Evolutionary conservation across 1,140 invertebrate genomes (phyloP), one percentile per base, ranked within the genome.

Genomic region (Drosophila simulans): DNA sequence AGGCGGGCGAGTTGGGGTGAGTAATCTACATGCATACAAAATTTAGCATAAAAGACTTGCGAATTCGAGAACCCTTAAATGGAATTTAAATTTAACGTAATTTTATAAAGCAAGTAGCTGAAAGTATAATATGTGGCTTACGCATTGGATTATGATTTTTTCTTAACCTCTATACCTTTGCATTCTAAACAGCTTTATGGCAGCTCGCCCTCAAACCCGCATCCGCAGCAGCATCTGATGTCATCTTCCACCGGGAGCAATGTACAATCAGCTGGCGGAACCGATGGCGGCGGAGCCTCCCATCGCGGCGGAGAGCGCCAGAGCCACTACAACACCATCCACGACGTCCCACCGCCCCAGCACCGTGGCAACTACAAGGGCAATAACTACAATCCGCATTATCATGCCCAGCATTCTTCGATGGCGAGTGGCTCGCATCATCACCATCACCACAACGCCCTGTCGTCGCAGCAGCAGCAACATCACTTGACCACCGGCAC

Each of bases 331-430:
- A 74, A 64, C 40, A 57, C 46, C 31, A 52, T 77, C 25, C 74
- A 83, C 58, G 86, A 74, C 68, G 81, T 68, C 46, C 59, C 56
- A 53, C 69, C 77, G 51, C 80, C 74, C 17, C 86, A 90, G 42
- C 86, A 91, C 75, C 90, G 90, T 51, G 90, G 90, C 45, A 91
- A 91, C 39, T 91, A 91, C 53, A 91, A 91, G 76, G 86, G 86
- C 49, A 91, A 91, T 51, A 91, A 91, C 71, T 91, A 90, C 37
- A 91, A 91, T 78, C 90, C 90, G n/a, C 84, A 91, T 34, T 91
- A 90, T 53, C 89, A 91, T 45, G 83, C 82, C 51, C 85, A 90
- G 48, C 78, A 84, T 39, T 77, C 83, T 20, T 66, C 74, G 22
- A 75, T 86, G 63, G 73, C 82, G n/a, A 60, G 58, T 35, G 60